Conservation (phyloP, 1,140 invertebrate species). For the Anastrepha ludens region DNA sequence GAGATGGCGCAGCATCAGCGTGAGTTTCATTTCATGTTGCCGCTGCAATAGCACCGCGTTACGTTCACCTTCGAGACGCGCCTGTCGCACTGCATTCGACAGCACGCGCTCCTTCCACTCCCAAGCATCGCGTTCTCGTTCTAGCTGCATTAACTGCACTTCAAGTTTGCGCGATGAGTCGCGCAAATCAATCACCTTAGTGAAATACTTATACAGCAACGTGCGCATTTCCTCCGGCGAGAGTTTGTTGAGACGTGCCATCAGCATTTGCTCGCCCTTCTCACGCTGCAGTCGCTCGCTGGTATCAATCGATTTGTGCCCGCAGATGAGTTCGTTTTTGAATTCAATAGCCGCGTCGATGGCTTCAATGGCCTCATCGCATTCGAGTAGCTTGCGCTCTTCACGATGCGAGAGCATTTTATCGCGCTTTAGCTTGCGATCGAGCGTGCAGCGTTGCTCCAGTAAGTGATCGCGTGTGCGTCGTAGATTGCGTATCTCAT, state of each 20-base stretch:
- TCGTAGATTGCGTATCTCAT: slow-evolving; percentile 87
- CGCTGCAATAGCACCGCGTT: slow-evolving; percentile 77
- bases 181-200: slow-evolving; percentile 88
- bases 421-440: slow-evolving; percentile 87
- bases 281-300: slow-evolving; percentile 78
- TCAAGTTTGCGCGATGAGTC: slow-evolving; percentile 83
- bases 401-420: slow-evolving; percentile 81
- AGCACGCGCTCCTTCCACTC: slow-evolving; percentile 76
- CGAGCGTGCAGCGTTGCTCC: slow-evolving; percentile 84
- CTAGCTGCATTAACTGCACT: slow-evolving; percentile 77
- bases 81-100: slow-evolving; percentile 77
- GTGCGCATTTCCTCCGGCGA: slow-evolving; percentile 87
- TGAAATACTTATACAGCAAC: slow-evolving; percentile 90
- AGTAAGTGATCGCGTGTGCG: slow-evolving; percentile 85
- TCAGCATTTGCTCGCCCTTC: slow-evolving; percentile 83
- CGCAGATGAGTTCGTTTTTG: slow-evolving; percentile 92
- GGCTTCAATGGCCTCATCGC: slow-evolving; percentile 93
- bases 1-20: slow-evolving; percentile 78
- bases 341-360: slow-evolving; percentile 95
- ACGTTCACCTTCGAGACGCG: slow-evolving; percentile 77
- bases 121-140: slow-evolving; percentile 75
- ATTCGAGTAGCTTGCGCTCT: slow-evolving; percentile 87
- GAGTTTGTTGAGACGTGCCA: slow-evolving; percentile 85
- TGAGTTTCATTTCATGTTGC: slow-evolving; percentile 79
- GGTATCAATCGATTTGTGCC: slow-evolving; percentile 81